A percentile compares a stretch with the other conserved stretches of the same genome.
phyloP scores from a whole-genome alignment of 2,797 vertebrate genomes.

The Bradypodion pumilum region DNA sequence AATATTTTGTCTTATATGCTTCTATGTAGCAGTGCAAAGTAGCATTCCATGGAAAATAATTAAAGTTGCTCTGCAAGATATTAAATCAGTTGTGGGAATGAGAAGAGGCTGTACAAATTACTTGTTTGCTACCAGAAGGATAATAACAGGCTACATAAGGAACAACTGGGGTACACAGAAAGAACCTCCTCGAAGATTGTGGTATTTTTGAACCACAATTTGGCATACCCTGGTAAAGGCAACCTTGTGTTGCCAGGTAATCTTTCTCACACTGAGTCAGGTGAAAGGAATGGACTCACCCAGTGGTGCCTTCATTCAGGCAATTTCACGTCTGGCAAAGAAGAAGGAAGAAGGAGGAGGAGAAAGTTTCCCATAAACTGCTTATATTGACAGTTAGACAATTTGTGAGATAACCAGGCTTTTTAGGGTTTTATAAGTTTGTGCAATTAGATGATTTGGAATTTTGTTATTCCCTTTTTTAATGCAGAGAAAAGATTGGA shows the following conservation, averaged over 20 bases:
- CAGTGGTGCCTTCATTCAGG: neutral
- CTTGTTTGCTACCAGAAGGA: neutral
- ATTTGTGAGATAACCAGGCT: neutral
- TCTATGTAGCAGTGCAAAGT: neutral
- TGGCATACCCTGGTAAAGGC: too few relatives aligned
- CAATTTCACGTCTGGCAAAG: too few relatives aligned
- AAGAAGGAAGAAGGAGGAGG: too few relatives aligned
- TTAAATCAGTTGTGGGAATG: constrained; percentile 15
- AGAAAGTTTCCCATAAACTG: neutral
- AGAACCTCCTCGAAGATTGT: too few relatives aligned
- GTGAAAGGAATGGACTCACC: too few relatives aligned
- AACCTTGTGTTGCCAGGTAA: too few relatives aligned
- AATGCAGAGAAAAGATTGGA: too few relatives aligned
- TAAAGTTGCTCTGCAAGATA: constrained; percentile 3
- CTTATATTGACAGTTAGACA: neutral
- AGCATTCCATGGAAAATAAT: constrained; percentile 12
- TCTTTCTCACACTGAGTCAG: too few relatives aligned
- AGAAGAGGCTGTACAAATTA: neutral
- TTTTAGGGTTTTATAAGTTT: too few relatives aligned
- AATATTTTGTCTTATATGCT: neutral
- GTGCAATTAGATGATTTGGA: too few relatives aligned
- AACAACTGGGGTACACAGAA: neutral
- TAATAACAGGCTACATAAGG: neutral
- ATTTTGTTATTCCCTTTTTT: too few relatives aligned
- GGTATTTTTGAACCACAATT: too few relatives aligned